Conservation (phyloP, 2,113 vertebrate genomes). For the Dasyprocta punctata region DNA sequence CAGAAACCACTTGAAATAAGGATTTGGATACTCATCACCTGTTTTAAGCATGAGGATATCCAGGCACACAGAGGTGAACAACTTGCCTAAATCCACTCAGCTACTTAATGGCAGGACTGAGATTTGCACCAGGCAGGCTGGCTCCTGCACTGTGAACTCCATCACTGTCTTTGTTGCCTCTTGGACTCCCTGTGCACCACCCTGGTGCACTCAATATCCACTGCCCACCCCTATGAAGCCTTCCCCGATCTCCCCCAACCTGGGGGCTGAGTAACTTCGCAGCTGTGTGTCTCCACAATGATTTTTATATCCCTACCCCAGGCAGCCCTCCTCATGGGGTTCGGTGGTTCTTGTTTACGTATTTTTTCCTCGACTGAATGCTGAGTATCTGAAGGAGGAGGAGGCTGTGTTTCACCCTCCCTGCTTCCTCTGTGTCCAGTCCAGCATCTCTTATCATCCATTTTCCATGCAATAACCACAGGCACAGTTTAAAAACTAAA, state of each 20-base stretch:
- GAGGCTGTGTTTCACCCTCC: neutral
- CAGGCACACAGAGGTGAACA: neutral
- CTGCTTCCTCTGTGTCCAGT: neutral
- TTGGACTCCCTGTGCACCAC: neutral
- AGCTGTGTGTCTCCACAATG: neutral
- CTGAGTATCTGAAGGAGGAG: neutral
- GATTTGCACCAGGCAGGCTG: neutral
- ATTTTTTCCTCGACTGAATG: neutral
- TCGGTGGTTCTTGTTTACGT: neutral
- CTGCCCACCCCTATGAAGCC: neutral
- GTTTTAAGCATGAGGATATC: neutral
- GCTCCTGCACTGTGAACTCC: accelerated
- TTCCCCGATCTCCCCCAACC: neutral
- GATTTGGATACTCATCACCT: neutral
- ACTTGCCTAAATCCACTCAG: neutral
- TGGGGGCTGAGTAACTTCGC: neutral
- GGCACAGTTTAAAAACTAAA: neutral
- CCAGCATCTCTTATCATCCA: neutral
- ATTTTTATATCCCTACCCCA: neutral
- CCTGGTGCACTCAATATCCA: neutral
- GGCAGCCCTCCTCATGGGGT: neutral
- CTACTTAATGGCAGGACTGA: neutral
- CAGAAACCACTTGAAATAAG: constrained; percentile 19
- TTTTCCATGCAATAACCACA: neutral
- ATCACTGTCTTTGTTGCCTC: neutral